phyloP scores from a whole-genome alignment of 2,797 vertebrate species.

The Sebastes hubbsi region DNA sequence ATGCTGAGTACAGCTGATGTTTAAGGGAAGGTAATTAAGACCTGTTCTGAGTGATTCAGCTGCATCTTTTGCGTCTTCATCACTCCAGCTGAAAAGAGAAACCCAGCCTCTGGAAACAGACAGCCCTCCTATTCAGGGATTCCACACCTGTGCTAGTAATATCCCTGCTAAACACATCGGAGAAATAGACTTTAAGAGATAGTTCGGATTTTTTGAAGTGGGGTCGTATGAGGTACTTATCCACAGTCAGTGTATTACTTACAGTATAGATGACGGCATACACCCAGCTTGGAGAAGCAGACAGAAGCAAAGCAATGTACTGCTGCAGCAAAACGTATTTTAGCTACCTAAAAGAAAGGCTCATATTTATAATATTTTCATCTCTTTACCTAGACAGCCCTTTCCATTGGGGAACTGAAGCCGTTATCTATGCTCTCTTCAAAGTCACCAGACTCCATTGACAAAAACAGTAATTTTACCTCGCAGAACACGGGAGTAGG shows the following conservation, averaged over 20 bases:
- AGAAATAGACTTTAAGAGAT: background rate
- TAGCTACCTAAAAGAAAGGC: too few relatives aligned
- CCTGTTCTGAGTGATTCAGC: conserved; percentile 25
- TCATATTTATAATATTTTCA: background rate
- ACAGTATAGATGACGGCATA: too few relatives aligned
- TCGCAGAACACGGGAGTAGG: background rate
- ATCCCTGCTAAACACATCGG: background rate
- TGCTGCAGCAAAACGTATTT: too few relatives aligned
- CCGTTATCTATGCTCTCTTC: background rate
- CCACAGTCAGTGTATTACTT: too few relatives aligned
- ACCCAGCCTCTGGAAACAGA: background rate
- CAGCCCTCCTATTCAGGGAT: background rate
- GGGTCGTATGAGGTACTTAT: too few relatives aligned
- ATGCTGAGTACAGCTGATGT: conserved; percentile 22
- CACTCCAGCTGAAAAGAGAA: conserved; percentile 26
- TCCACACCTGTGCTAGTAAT: conserved; percentile 7
- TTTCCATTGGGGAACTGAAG: background rate
- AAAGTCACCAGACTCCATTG: background rate
- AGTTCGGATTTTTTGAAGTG: too few relatives aligned
- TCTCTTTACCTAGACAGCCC: background rate
- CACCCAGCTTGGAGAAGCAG: too few relatives aligned
- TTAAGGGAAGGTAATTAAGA: conserved; percentile 46
- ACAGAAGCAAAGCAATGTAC: too few relatives aligned
- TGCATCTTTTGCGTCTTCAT: conserved; percentile 19
- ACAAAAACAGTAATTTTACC: background rate